Conservation (phyloP, 2,888 invertebrate genomes). For the Drosophila falleni region DNA sequence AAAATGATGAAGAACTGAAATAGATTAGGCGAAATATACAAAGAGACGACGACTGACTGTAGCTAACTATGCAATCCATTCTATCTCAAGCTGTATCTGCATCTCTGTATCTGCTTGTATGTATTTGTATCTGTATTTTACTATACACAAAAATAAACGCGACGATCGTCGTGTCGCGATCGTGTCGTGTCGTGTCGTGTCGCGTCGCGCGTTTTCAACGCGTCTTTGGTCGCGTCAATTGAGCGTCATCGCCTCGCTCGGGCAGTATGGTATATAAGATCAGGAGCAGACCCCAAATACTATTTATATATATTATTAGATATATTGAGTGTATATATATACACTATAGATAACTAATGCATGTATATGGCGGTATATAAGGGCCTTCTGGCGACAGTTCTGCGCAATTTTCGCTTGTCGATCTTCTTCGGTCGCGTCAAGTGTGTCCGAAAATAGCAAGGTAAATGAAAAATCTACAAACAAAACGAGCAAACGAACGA, state of each 20-base stretch:
- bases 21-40: slow-evolving; percentile 71
- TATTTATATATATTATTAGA: slow-evolving; percentile 43
- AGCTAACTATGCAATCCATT: slow-evolving; percentile 45
- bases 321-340: slow-evolving; percentile 26
- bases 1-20: slow-evolving; percentile 67
- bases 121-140: slow-evolving; percentile 41
- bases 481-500: slow-evolving; percentile 28
- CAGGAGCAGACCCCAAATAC: slow-evolving; percentile 43
- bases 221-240: slow-evolving; percentile 80
- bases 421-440: slow-evolving; percentile 72
- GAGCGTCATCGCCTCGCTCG: slow-evolving; percentile 74
- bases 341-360: not conserved
- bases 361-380: slow-evolving; percentile 55
- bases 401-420: slow-evolving; percentile 74
- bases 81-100: slow-evolving; percentile 39
- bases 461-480: slow-evolving; percentile 65
- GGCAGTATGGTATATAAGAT: slow-evolving; percentile 49
- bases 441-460: slow-evolving; percentile 78
- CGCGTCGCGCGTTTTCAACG: slow-evolving; percentile 69
- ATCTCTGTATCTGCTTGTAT: slow-evolving; percentile 24
- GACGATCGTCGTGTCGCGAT: slow-evolving; percentile 44
- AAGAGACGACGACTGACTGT: slow-evolving; percentile 23
- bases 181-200: slow-evolving; percentile 13
- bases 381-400: slow-evolving; percentile 78
- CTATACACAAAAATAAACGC: slow-evolving; percentile 67